A percentile compares a stretch with the other conserved stretches of the same genome.
phyloP scores from a whole-genome alignment of 2,888 invertebrate species.

The Nomada fabriciana region DNA sequence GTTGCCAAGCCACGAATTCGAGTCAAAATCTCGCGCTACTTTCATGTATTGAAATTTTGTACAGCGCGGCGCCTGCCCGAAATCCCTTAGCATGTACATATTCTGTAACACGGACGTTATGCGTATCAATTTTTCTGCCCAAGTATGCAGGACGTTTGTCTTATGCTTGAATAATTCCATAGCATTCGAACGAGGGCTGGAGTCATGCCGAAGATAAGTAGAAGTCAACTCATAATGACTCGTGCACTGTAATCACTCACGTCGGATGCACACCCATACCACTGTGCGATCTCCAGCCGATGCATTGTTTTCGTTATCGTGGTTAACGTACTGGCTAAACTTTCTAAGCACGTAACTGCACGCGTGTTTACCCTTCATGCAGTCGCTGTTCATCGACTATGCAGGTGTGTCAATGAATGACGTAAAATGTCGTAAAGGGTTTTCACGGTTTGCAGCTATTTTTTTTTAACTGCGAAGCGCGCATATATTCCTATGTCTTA shows the following conservation, averaged over 20 bases:
- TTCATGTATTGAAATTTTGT: neutral
- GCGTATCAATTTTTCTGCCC: neutral
- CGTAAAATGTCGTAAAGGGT: slow-evolving; percentile 8
- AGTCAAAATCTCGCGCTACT: neutral
- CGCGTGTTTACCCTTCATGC: slow-evolving; percentile 31
- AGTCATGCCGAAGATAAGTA: slow-evolving; percentile 39
- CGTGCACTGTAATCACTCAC: slow-evolving; percentile 33
- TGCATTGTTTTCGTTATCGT: slow-evolving; percentile 79
- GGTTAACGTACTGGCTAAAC: slow-evolving; percentile 72
- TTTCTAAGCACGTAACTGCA: slow-evolving; percentile 70
- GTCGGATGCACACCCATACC: slow-evolving; percentile 11
- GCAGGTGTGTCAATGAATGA: slow-evolving; percentile 48
- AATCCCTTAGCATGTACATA: neutral
- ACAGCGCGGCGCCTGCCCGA: too few species aligned
- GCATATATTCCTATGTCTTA: neutral
- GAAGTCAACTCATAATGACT: slow-evolving; percentile 7
- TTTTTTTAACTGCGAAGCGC: neutral
- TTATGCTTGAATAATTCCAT: neutral
- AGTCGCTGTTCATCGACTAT: slow-evolving; percentile 9
- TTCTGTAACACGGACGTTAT: neutral
- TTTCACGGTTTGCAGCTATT: neutral
- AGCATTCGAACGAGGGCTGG: neutral
- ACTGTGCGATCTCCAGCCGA: slow-evolving; percentile 29
- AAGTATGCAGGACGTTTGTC: neutral
- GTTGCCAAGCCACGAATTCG: neutral